Conservation (phyloP, 2,888 invertebrate genomes). For the Nasonia oneida region DNA sequence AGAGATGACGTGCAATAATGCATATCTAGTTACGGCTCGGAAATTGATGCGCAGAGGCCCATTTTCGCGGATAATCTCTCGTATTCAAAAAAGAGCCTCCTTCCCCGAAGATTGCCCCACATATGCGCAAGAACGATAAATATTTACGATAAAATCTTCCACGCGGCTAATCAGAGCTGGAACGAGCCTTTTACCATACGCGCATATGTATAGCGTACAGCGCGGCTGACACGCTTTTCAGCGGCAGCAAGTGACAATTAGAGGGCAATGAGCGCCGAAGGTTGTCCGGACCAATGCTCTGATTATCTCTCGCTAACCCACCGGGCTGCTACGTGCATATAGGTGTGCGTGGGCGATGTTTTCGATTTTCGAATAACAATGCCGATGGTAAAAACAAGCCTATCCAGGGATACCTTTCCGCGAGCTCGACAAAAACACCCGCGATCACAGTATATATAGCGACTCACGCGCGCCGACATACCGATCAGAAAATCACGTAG, state of each 20-base stretch:
- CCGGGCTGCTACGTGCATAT: not conserved
- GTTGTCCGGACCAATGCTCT: constrained; percentile 46
- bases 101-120: not conserved
- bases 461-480: not conserved
- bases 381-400: not conserved
- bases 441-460: not conserved
- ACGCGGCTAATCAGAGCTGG: not conserved
- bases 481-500: constrained; percentile 1
- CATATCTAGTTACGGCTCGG: constrained; percentile 36
- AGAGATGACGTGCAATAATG: constrained; percentile 34
- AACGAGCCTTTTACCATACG: not conserved
- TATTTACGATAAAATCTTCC: constrained; percentile 48
- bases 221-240: constrained; percentile 39
- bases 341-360: not conserved
- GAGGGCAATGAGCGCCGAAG: constrained; percentile 51
- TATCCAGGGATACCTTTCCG: no score
- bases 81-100: no score
- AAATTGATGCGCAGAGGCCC: not conserved
- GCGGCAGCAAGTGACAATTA: constrained; percentile 45
- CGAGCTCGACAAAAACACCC: no score
- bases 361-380: not conserved
- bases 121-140: not conserved
- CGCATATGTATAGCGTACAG: not conserved
- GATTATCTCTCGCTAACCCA: constrained; percentile 1
- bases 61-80: constrained; percentile 1